Percentiles rank a stretch among this genome's conserved stretches.
phyloP scores from a whole-genome alignment of 2,797 vertebrate species.

The Salmo trutta region DNA sequence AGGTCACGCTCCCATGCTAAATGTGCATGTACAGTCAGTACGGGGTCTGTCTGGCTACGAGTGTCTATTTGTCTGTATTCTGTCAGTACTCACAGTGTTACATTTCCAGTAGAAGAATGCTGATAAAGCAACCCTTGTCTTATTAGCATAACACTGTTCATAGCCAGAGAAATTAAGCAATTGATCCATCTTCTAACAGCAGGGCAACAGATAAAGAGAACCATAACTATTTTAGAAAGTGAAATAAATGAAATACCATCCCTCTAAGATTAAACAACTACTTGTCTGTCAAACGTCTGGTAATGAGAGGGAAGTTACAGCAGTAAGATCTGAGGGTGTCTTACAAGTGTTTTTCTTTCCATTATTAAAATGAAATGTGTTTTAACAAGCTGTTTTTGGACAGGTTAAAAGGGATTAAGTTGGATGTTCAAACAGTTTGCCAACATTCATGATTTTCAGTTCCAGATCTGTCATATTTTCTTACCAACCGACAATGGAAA shows the following conservation, averaged over 20 bases:
- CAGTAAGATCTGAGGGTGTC: neutral
- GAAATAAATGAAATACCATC: constrained; percentile 25
- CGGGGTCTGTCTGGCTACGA: constrained; percentile 28
- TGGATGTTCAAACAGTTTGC: neutral
- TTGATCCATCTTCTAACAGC: constrained; percentile 36
- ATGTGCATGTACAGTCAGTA: neutral
- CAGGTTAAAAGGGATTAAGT: constrained; percentile 3
- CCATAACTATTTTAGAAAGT: constrained; percentile 17
- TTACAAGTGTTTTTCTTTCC: constrained; percentile 27
- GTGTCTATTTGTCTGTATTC: constrained; percentile 37
- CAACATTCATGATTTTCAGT: constrained; percentile 9
- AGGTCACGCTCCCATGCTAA: neutral
- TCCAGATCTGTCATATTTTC: constrained; percentile 9
- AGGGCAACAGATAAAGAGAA: constrained; percentile 31
- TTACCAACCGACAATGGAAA: constrained; percentile 8
- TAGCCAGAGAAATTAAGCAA: constrained; percentile 38
- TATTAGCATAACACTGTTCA: constrained; percentile 43
- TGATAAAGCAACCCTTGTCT: constrained; percentile 47
- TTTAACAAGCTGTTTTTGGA: constrained; percentile 24
- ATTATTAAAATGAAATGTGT: constrained; percentile 17
- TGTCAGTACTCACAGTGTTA: constrained; percentile 37
- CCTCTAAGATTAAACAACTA: constrained; percentile 11
- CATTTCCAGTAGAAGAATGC: constrained; percentile 33
- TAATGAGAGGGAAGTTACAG: neutral
- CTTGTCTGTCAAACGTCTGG: neutral